A percentile compares a stretch with the other conserved stretches of the same genome.
Evolutionary conservation across 2,113 vertebrate species (phyloP).

Genomic region (Motacilla alba): DNA sequence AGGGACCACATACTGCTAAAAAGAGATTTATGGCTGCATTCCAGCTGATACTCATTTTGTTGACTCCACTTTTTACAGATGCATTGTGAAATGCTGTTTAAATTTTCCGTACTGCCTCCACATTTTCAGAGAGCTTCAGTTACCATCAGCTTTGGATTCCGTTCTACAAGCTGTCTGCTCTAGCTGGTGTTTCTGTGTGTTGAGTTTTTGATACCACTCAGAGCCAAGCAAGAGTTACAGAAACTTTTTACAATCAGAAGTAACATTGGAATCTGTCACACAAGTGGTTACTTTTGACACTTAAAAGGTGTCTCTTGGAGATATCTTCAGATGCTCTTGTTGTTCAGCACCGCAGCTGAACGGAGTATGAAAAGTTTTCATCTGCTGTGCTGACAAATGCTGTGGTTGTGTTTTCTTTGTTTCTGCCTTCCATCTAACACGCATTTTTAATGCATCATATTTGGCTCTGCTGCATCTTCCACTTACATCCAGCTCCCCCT

Average conservation of each 20-base stretch:
- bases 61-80: neutral
- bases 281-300: neutral
- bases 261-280: neutral
- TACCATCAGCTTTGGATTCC: neutral
- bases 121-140: neutral
- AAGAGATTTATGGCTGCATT: neutral
- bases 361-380: neutral
- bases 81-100: neutral
- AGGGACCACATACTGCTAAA: neutral
- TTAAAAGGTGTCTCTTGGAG: neutral
- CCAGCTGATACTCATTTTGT: neutral
- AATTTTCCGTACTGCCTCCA: neutral
- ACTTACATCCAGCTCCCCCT: neutral
- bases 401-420: neutral
- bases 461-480: neutral
- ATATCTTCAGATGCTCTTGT: neutral
- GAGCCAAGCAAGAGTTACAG: neutral
- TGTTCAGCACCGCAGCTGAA: neutral
- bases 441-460: neutral
- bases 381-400: neutral
- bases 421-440: neutral
- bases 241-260: neutral
- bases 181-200: neutral
- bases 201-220: neutral
- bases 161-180: neutral